These are phyloP conservation scores for Rhadinocentrus ornatus DNA, from an alignment of 2,797 vertebrate genomes.

Conservation along the genomic window DNA sequence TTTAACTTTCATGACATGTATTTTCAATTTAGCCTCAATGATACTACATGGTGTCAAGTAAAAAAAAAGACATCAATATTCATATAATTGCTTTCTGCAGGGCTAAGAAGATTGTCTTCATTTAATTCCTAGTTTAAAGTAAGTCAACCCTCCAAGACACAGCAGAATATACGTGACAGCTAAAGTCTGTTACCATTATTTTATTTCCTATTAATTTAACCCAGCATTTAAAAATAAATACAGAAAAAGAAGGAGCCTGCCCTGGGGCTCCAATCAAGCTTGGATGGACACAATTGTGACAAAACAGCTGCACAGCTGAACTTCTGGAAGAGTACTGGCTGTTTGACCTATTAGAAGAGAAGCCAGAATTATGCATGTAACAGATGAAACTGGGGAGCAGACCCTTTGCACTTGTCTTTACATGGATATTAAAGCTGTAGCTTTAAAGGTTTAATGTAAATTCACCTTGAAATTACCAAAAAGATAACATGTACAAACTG, in stretches of 20 bases:
- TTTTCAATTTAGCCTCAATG: conserved; percentile 46
- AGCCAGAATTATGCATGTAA: conserved; percentile 35
- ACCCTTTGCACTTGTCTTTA: conserved; percentile 31
- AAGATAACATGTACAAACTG: conserved; percentile 5
- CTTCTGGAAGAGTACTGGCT: conserved; percentile 39
- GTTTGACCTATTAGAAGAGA: conserved; percentile 20
- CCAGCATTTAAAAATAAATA: conserved; percentile 55
- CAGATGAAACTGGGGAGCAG: conserved; percentile 24
- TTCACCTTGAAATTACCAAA: conserved; percentile 23
- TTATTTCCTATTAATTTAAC: conserved; percentile 62
- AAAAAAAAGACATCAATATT: conserved; percentile 36
- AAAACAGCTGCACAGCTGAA: conserved; percentile 67
- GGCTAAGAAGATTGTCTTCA: conserved; percentile 28
- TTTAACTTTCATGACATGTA: conserved; percentile 58
- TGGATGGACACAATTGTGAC: conserved; percentile 68
- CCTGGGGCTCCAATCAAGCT: conserved; percentile 67
- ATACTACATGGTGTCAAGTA: conserved; percentile 17
- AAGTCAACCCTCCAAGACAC: conserved; percentile 25
- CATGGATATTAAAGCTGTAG: conserved; percentile 2
- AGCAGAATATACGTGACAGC: conserved; percentile 7
- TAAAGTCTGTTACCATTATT: neutral
- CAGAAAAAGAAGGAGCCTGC: conserved; percentile 18
- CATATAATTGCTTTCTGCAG: conserved; percentile 25
- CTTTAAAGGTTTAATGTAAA: conserved; percentile 18
- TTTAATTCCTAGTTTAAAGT: conserved; percentile 38